phyloP scores from a whole-genome alignment of 2,888 invertebrate genomes.

The Drosophila algonquin region DNA sequence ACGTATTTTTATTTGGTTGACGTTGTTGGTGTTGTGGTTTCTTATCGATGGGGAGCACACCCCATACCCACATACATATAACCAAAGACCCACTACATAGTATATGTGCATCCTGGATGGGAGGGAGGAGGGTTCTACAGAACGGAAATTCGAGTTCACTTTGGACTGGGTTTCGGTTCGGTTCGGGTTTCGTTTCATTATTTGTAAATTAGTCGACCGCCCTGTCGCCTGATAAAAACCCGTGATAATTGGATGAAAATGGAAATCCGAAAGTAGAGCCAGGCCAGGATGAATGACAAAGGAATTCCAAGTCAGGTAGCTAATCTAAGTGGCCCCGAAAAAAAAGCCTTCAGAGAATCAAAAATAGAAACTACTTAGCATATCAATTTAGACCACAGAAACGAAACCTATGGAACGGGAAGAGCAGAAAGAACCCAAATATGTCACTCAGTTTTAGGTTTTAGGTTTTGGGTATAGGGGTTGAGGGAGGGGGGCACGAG shows the following conservation, averaged over 20 bases:
- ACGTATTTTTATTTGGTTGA: constrained; percentile 58
- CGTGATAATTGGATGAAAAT: constrained; percentile 68
- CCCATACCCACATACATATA: not conserved
- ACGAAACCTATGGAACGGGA: constrained; percentile 17
- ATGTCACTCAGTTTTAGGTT: constrained; percentile 32
- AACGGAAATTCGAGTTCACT: constrained; percentile 26
- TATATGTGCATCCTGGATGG: constrained; percentile 18
- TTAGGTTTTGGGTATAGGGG: too few relatives aligned
- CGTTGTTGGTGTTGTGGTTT: constrained; percentile 55
- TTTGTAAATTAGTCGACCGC: constrained; percentile 60
- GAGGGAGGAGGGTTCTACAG: not conserved
- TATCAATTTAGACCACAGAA: constrained; percentile 62
- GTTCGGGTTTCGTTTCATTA: constrained; percentile 18
- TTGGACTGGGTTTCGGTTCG: not conserved
- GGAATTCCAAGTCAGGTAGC: constrained; percentile 49
- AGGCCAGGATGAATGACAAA: constrained; percentile 35
- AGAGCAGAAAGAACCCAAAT: constrained; percentile 25
- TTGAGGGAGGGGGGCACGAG: too few relatives aligned
- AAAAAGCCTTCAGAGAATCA: not conserved
- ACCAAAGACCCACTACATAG: constrained; percentile 45
- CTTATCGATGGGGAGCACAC: constrained; percentile 14
- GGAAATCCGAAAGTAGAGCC: constrained; percentile 39
- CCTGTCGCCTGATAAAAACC: constrained; percentile 67
- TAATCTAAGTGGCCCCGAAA: constrained; percentile 51
- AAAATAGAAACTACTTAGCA: constrained; percentile 61